Conservation (phyloP, 64 coral and sea anemone species). For the Actinia equina region DNA sequence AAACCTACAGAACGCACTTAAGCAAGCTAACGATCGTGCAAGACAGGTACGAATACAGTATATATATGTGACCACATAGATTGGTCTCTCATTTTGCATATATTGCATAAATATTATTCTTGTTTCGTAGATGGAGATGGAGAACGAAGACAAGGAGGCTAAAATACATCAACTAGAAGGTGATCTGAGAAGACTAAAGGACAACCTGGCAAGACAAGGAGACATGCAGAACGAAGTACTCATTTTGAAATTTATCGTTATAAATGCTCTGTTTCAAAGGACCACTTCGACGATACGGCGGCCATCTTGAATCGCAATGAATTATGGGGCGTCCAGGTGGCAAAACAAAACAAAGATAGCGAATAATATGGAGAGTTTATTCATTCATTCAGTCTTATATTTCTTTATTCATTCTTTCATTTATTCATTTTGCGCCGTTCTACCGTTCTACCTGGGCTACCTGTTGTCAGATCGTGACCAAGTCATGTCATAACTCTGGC, state of each 20-base stretch:
- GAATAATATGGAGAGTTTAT: no score
- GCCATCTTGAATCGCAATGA: no score
- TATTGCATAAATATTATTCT: neutral
- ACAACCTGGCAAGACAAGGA: constrained; percentile 47
- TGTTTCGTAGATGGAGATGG: constrained; percentile 35
- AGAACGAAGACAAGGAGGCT: constrained; percentile 50
- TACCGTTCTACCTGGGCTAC: neutral
- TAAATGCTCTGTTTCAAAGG: neutral
- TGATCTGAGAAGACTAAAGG: constrained; percentile 54
- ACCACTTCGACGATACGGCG: no score
- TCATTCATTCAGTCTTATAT: no score
- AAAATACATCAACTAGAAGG: constrained; percentile 60
- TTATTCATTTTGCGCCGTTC: neutral
- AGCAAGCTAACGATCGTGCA: constrained; percentile 48
- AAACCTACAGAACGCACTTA: constrained; percentile 61
- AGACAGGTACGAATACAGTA: constrained; percentile 34
- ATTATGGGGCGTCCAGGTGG: no score
- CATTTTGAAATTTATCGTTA: neutral
- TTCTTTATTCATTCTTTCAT: neutral
- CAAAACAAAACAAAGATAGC: no score
- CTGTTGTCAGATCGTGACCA: neutral
- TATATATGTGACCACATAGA: no score
- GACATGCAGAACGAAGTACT: constrained; percentile 59
- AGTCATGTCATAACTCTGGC: neutral
- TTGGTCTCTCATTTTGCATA: no score